These are phyloP conservation scores for Ictidomys tridecemlineatus DNA, from an alignment of 2,113 vertebrate species.

Conservation along the genomic window DNA sequence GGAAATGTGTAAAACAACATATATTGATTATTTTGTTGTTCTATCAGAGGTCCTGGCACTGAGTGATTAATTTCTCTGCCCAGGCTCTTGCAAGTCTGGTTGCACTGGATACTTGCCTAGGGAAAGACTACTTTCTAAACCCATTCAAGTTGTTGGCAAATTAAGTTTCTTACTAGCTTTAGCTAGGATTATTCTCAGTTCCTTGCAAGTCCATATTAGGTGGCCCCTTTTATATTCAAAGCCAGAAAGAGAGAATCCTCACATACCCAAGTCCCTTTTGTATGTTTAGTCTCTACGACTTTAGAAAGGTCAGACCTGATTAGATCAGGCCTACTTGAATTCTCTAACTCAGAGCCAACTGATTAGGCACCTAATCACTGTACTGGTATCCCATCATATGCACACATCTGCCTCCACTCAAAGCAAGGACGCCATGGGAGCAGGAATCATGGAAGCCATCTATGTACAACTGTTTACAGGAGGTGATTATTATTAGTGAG, in stretches of 20 bases:
- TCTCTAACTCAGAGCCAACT: not conserved
- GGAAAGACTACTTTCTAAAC: not conserved
- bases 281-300: not conserved
- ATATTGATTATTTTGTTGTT: not conserved
- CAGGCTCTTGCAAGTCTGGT: not conserved
- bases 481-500: not conserved
- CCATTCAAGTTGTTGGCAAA: not conserved
- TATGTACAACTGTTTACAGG: not conserved
- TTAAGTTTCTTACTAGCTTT: not conserved
- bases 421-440: rapidly evolving
- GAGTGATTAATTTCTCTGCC: not conserved
- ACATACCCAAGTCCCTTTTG: not conserved
- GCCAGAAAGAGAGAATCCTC: not conserved
- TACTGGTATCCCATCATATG: not conserved
- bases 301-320: not conserved
- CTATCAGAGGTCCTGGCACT: not conserved
- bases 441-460: not conserved
- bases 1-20: not conserved
- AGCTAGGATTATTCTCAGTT: not conserved
- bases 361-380: too few relatives aligned
- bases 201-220: not conserved
- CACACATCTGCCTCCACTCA: not conserved
- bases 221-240: not conserved
- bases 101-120: not conserved
- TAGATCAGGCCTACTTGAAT: not conserved